Conservation (phyloP, 2,113 vertebrate genomes). For the Melanerpes formicivorus region DNA sequence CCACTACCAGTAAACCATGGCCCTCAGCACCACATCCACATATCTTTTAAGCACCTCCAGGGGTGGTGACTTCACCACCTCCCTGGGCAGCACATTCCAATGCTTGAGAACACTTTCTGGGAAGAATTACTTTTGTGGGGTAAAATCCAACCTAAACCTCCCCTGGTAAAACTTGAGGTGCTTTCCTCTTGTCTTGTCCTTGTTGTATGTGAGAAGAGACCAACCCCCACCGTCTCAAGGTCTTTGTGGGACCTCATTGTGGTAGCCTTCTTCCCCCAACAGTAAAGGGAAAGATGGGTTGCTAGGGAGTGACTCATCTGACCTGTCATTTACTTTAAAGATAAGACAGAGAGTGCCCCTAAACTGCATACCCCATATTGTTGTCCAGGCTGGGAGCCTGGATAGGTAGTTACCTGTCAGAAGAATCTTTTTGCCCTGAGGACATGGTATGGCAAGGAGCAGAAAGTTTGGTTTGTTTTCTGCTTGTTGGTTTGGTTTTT, state of each 20-base stretch:
- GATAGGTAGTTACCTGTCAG: neutral
- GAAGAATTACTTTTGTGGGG: too few relatives aligned
- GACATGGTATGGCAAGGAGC: neutral
- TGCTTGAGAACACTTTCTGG: too few relatives aligned
- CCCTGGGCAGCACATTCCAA: too few relatives aligned
- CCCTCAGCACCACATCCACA: too few relatives aligned
- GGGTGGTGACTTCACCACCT: too few relatives aligned
- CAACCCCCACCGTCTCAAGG: neutral
- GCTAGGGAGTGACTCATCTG: neutral
- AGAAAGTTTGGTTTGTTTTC: neutral
- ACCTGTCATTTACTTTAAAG: neutral
- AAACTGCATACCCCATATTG: neutral
- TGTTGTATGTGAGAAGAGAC: too few relatives aligned
- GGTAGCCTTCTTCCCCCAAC: neutral
- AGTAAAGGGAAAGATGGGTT: neutral
- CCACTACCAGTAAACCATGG: too few relatives aligned
- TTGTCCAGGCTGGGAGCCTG: neutral
- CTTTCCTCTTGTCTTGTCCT: too few relatives aligned
- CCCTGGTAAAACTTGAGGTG: too few relatives aligned
- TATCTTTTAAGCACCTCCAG: too few relatives aligned
- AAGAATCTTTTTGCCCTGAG: constrained; percentile 29
- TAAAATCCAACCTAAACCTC: too few relatives aligned
- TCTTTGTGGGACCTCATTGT: rapidly evolving
- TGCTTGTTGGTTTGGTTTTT: neutral
- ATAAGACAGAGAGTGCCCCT: neutral